These are phyloP conservation scores for Hybognathus amarus DNA, from an alignment of 2,797 vertebrate genomes.

Conservation along the genomic window DNA sequence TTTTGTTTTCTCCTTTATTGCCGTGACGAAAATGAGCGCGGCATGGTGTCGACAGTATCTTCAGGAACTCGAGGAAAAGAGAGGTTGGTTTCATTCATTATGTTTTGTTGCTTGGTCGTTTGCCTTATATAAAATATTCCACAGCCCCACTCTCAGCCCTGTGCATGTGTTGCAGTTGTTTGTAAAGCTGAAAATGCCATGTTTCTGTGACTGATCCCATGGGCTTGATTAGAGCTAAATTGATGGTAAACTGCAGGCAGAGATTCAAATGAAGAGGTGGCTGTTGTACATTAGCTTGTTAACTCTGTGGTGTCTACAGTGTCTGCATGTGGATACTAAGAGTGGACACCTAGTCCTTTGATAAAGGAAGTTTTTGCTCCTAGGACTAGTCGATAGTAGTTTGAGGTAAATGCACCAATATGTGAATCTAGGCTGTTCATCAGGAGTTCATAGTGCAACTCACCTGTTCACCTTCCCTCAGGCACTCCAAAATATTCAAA, in stretches of 20 bases:
- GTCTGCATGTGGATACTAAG: neutral
- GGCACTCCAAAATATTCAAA: constrained; percentile 21
- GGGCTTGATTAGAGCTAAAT: constrained; percentile 11
- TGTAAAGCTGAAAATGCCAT: constrained; percentile 12
- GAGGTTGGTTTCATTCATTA: constrained; percentile 72
- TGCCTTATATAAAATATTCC: constrained; percentile 2
- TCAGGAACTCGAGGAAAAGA: constrained; percentile 79
- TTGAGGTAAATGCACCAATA: neutral
- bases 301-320: neutral
- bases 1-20: constrained; percentile 22
- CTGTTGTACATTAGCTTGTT: constrained; percentile 41
- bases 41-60: constrained; percentile 80
- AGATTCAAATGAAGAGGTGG: constrained; percentile 47
- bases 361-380: neutral
- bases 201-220: constrained; percentile 2
- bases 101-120: neutral
- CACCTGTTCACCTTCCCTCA: neutral
- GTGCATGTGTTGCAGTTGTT: neutral
- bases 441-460: constrained; percentile 26
- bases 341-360: neutral
- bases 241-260: constrained; percentile 28
- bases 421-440: neutral
- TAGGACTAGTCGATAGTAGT: neutral
- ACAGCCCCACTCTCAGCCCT: neutral
- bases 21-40: constrained; percentile 71